Percentiles rank a stretch among this genome's conserved stretches.
phyloP scores from a whole-genome alignment of 2,888 invertebrate species.

The Dugesia japonica region DNA sequence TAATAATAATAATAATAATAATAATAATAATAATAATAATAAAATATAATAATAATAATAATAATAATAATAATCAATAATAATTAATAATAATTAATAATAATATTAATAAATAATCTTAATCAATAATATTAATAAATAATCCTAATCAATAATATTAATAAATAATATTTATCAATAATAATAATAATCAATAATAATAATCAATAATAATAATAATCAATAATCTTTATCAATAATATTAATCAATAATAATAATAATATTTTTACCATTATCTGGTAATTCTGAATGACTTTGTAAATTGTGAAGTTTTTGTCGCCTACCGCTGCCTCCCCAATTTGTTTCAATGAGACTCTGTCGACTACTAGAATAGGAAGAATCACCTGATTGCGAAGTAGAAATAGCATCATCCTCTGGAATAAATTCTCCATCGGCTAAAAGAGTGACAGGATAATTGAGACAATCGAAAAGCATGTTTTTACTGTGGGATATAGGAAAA shows the following conservation, averaged over 20 bases:
- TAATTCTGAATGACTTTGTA: neutral
- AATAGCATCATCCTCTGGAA: conserved; percentile 13
- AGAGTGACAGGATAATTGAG: neutral
- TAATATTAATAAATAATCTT: no score
- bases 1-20: no score
- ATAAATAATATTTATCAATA: no score
- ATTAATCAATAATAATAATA: neutral
- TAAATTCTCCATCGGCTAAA: conserved; percentile 13
- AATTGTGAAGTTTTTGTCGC: neutral
- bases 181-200: no score
- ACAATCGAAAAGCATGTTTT: neutral
- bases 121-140: no score
- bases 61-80: no score
- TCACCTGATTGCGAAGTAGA: conserved; percentile 2
- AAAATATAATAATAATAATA: no score
- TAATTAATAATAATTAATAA: no score
- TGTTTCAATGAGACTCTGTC: conserved; percentile 2
- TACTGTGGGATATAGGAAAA: neutral
- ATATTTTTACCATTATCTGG: conserved; percentile 14
- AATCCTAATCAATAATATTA: no score
- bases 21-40: no score
- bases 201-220: no score
- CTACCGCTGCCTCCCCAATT: neutral
- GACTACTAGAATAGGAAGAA: conserved; percentile 14
- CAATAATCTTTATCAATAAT: no score